Conservation (phyloP, 1,140 invertebrate species). For the Scaptomyza montana region DNA sequence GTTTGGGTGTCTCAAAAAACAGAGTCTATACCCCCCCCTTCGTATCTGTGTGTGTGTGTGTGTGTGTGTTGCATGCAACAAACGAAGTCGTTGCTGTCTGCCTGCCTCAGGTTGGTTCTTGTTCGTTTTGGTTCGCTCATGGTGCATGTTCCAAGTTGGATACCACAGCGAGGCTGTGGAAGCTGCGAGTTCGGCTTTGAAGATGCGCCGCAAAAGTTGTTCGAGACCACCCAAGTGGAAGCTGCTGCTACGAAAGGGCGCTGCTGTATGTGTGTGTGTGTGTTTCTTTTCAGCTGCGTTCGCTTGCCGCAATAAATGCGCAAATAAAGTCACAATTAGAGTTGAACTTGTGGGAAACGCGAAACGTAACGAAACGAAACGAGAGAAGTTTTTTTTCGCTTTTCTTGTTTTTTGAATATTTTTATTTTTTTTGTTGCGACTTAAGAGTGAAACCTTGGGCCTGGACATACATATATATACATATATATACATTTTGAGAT, state of each 20-base stretch:
- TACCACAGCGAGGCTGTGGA: conserved; percentile 12
- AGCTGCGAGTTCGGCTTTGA: conserved; percentile 64
- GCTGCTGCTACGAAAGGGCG: conserved; percentile 56
- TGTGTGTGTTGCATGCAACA: conserved; percentile 61
- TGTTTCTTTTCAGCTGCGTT: conserved; percentile 37
- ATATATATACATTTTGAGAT: conserved; percentile 58
- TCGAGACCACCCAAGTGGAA: conserved; percentile 83
- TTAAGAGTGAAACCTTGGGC: conserved; percentile 37
- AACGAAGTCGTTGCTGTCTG: background rate
- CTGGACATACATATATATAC: too few relatives aligned
- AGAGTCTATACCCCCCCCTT: conserved; percentile 20
- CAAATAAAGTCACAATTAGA: conserved; percentile 83
- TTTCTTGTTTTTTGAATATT: conserved; percentile 51
- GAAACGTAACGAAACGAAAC: conserved; percentile 18
- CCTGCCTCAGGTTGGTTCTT: conserved; percentile 59
- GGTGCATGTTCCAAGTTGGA: conserved; percentile 80
- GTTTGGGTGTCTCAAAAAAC: conserved; percentile 65
- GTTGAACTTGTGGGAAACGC: conserved; percentile 74
- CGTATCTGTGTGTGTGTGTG: conserved; percentile 34
- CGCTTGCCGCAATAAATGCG: conserved; percentile 72
- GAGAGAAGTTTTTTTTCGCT: conserved; percentile 25
- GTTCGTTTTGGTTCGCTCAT: conserved; percentile 36
- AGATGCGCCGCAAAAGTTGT: conserved; percentile 81
- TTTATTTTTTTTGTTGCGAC: conserved; percentile 25
- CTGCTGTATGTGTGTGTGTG: conserved; percentile 30